Conservation (phyloP, 2,888 invertebrate genomes). For the Argynnis bischoffii region DNA sequence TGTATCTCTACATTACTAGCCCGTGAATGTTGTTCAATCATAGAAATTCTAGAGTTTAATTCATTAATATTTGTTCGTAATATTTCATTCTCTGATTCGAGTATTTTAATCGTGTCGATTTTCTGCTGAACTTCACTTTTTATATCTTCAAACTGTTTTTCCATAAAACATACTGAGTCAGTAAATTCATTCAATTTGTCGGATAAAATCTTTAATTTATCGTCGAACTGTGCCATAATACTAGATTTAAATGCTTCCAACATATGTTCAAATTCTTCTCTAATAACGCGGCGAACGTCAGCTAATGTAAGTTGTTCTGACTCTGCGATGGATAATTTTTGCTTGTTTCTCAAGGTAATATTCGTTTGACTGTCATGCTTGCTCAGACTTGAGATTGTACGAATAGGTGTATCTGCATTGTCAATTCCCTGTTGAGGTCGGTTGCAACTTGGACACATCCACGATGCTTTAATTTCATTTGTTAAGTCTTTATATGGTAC, state of each 20-base stretch:
- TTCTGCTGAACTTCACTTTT: constrained; percentile 15
- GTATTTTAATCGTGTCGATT: background rate
- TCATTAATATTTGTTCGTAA: constrained; percentile 14
- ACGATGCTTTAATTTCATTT: too few relatives aligned
- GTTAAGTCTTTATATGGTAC: too few relatives aligned
- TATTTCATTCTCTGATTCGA: constrained; percentile 16
- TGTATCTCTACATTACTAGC: constrained; percentile 34
- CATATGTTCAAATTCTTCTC: constrained; percentile 12
- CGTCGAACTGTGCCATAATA: background rate
- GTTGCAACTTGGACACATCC: too few relatives aligned
- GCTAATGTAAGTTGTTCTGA: too few relatives aligned
- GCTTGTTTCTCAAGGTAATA: too few relatives aligned
- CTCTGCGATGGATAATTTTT: too few relatives aligned
- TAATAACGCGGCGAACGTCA: too few relatives aligned
- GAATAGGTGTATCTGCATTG: too few relatives aligned
- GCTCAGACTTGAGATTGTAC: too few relatives aligned
- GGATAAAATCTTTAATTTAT: constrained; percentile 5
- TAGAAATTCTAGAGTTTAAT: constrained; percentile 17
- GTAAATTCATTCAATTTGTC: constrained; percentile 4
- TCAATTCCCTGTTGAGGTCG: too few relatives aligned
- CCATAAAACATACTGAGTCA: constrained; percentile 12
- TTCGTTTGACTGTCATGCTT: too few relatives aligned
- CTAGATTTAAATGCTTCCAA: constrained; percentile 7
- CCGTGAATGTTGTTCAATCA: constrained; percentile 32
- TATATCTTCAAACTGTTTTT: constrained; percentile 19